A percentile compares a stretch with the other conserved stretches of the same genome.
Conservation (phyloP, 2,113 vertebrate species). For the Myocastor coypus region DNA sequence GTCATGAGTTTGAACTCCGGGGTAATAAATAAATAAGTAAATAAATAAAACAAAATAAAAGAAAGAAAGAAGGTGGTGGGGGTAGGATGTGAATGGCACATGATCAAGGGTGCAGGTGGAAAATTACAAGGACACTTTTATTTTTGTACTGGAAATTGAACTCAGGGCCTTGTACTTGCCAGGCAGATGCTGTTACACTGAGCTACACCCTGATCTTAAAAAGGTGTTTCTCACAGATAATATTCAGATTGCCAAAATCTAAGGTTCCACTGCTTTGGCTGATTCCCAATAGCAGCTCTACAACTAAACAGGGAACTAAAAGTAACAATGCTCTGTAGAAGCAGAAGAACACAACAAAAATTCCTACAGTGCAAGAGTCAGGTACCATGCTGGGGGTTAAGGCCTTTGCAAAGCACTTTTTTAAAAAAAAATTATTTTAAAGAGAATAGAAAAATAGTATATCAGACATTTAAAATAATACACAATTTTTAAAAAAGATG, state of each 20-base stretch:
- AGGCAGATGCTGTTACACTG: too few relatives aligned
- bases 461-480: too few relatives aligned
- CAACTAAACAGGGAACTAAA: conserved; percentile 39
- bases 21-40: too few relatives aligned
- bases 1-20: too few relatives aligned
- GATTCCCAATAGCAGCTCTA: neutral
- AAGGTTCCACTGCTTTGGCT: neutral
- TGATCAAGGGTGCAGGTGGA: neutral
- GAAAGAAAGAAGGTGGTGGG: neutral
- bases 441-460: too few relatives aligned
- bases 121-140: conserved; percentile 2
- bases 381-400: neutral
- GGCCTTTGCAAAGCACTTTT: conserved; percentile 23
- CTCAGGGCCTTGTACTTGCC: too few relatives aligned
- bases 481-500: too few relatives aligned
- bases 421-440: neutral
- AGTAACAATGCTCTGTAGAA: neutral
- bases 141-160: too few relatives aligned
- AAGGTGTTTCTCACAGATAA: conserved; percentile 62
- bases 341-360: neutral
- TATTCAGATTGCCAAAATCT: conserved; percentile 11
- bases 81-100: neutral
- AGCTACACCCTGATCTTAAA: too few relatives aligned
- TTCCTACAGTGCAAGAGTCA: neutral
- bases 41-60: too few relatives aligned